These are phyloP conservation scores for Helleia helle DNA, from an alignment of 2,888 invertebrate genomes.

Conservation along the genomic window DNA sequence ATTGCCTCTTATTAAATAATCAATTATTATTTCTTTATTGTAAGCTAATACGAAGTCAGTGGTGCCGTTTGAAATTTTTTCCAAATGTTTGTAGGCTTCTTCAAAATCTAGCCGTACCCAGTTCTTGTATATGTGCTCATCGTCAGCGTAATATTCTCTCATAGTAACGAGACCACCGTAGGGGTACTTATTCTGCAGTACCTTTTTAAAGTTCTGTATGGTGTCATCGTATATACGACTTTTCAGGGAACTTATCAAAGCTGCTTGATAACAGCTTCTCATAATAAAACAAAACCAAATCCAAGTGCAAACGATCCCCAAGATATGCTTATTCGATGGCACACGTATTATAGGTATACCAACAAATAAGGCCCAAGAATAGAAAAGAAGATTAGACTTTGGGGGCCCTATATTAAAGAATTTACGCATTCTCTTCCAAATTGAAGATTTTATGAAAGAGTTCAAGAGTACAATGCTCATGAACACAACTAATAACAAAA, in stretches of 20 bases:
- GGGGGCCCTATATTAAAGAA: conserved; percentile 27
- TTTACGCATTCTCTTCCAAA: conserved; percentile 26
- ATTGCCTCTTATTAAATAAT: conserved; percentile 30
- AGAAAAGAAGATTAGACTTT: conserved; percentile 37
- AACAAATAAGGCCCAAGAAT: conserved; percentile 40
- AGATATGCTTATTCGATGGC: conserved; percentile 29
- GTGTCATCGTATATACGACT: conserved; percentile 25
- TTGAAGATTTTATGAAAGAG: conserved; percentile 25
- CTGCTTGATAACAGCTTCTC: conserved; percentile 41
- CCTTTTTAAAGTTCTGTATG: conserved; percentile 29
- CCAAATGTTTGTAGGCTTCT: conserved; percentile 24
- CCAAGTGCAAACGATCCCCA: conserved; percentile 34
- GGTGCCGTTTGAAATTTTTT: conserved; percentile 30
- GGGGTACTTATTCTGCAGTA: conserved; percentile 25
- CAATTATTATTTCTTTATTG: conserved; percentile 32
- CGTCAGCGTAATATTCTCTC: conserved; percentile 36
- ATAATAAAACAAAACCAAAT: conserved; percentile 42
- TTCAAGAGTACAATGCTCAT: conserved; percentile 31
- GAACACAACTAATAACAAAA: conserved; percentile 32
- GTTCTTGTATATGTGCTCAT: conserved; percentile 30
- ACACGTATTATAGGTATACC: conserved; percentile 34
- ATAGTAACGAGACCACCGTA: conserved; percentile 36
- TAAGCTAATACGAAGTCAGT: conserved; percentile 38
- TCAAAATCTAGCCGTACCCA: conserved; percentile 29
- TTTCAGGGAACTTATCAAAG: conserved; percentile 37